Evolutionary conservation across 2,113 vertebrate genomes (phyloP), one percentile per base, ranked within the genome.

Genomic region (Clarias macrocephalus): DNA sequence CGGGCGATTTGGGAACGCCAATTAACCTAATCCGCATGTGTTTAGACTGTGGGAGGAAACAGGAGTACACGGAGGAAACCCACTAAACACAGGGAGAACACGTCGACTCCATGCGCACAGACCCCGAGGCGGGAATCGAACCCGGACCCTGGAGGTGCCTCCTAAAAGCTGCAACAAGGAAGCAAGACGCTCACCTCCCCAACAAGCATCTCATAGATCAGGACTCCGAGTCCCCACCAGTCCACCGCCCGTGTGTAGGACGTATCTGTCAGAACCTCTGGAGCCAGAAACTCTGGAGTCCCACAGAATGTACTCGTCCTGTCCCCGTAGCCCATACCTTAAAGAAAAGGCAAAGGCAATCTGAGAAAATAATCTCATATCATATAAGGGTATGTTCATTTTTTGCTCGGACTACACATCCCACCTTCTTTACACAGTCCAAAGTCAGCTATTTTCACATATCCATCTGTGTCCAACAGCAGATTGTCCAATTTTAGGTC

Each of bases 361-460:
- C 48, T 60, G 25, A 56, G 18, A 80, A 42, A 0, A 62, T 62
- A 13, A 62, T 25, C 11, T 81, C 62, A 54, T 59, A 18, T 60
- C 42, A 54, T 59, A 18, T 60, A n/a, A 72, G 23, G 13, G 16
- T 62, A 62, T 37, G 3, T 48, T n/a, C 5, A 65, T 37, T 19
- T 48, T 48, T 48, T 33, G 3, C 57, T 54, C 8, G 63, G 42
- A n/a, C 56, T 52, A 79, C 72, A 54, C 54, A 57, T 76, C 82
- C 28, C 79, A 99, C 98, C 98, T 97, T 99, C 98, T 97, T 99
- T 99, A 92, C 98, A 99, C 92, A 99, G 96, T 85, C 98, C 98
- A 85, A 99, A 99, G 94, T 99, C 98, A n/a, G 98, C 98, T 76
- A 99, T 99, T 95, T 99, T 99, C 91, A 99, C 97, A 83, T 99